phyloP scores from a whole-genome alignment of 2,797 vertebrate genomes.

The Eulemur rubriventer region DNA sequence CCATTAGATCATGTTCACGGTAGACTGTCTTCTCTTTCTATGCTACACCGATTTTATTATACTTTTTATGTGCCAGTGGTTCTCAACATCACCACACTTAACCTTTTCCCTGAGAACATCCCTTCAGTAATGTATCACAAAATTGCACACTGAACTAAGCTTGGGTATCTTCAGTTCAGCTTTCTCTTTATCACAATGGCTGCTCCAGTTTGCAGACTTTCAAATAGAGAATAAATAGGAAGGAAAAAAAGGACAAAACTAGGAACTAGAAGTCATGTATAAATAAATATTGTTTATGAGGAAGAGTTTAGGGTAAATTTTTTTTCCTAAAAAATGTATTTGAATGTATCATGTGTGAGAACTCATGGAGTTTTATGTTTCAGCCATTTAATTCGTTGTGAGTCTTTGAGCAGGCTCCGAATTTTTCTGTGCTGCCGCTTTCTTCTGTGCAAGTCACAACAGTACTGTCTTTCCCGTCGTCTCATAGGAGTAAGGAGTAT shows the following conservation, averaged over 20 bases:
- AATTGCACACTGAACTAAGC: not conserved
- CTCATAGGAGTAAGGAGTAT: not conserved
- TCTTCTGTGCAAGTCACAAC: constrained; percentile 3
- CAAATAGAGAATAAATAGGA: not conserved
- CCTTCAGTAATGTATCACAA: constrained; percentile 11
- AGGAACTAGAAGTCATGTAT: not conserved
- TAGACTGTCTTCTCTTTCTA: constrained; percentile 68
- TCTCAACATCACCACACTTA: constrained; percentile 55
- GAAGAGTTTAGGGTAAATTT: not conserved
- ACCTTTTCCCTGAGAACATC: constrained; percentile 51
- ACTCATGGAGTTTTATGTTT: not conserved
- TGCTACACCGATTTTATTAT: constrained; percentile 35
- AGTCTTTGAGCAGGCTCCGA: not conserved
- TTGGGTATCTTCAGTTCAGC: not conserved
- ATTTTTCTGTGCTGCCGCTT: not conserved
- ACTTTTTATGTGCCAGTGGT: constrained; percentile 14
- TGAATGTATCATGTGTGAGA: not conserved
- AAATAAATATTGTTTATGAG: not conserved
- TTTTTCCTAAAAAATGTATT: not conserved
- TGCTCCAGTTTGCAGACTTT: not conserved
- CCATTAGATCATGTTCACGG: constrained; percentile 70
- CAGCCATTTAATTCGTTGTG: not conserved
- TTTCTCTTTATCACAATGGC: not conserved
- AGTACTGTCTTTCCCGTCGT: not conserved
- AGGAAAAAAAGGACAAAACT: not conserved